Evolutionary conservation across 35 echinoderm and acorn worm species (phyloP).

Genomic region (Lytechinus pictus): DNA sequence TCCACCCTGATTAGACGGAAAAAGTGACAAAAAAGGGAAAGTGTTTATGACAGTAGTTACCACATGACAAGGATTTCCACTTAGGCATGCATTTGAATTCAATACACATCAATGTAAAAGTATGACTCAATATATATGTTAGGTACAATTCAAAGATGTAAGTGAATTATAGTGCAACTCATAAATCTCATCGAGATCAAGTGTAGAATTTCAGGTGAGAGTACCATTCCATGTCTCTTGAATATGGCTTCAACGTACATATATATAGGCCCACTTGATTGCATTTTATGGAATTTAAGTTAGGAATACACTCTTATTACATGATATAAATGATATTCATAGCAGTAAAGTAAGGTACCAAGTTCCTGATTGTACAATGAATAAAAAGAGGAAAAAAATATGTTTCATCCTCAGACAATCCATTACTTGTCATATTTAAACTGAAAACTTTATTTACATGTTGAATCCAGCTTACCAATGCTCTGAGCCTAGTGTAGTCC

Average conservation of each 20-base stretch:
- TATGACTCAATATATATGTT: background rate
- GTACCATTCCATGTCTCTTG: no score
- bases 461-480: conserved; percentile 71
- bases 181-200: no score
- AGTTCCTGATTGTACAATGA: no score
- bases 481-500: conserved; percentile 75
- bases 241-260: no score
- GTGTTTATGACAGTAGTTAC: background rate
- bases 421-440: background rate
- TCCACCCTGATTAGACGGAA: conserved; percentile 72
- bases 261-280: no score
- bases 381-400: no score
- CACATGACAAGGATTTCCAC: background rate
- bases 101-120: background rate
- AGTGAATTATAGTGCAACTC: background rate
- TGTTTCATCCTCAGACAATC: background rate
- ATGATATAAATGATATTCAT: no score
- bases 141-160: background rate
- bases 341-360: no score
- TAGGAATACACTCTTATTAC: no score
- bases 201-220: no score
- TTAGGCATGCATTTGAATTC: background rate
- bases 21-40: background rate
- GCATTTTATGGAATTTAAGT: no score
- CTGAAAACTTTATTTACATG: background rate